A percentile compares a stretch with the other conserved stretches of the same genome.
Evolutionary conservation across 2,888 invertebrate species (phyloP).

Genomic region (Nomada fucata): DNA sequence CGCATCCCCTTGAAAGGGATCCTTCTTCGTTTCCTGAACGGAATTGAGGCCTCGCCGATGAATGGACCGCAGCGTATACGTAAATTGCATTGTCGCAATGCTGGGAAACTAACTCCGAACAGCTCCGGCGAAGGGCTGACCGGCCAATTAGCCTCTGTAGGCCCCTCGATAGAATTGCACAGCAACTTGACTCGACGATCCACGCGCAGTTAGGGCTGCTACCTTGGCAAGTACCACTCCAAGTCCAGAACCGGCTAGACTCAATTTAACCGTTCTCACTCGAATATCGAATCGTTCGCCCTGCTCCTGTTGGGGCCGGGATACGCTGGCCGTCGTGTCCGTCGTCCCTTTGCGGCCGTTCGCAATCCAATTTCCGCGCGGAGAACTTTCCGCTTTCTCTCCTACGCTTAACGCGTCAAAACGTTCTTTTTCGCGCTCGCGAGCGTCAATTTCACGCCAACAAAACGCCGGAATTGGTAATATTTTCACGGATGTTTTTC

Average conservation of each 20-base stretch:
- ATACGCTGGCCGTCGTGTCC: constrained; percentile 7
- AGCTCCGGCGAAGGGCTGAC: constrained; percentile 70
- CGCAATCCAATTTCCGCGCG: constrained; percentile 52
- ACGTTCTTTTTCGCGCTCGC: not conserved
- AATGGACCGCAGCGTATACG: constrained; percentile 68
- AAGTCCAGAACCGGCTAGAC: constrained; percentile 60
- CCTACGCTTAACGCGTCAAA: constrained; percentile 16
- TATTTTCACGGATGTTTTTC: not conserved
- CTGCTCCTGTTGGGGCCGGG: not conserved
- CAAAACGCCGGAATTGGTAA: not conserved
- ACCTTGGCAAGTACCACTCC: constrained; percentile 61
- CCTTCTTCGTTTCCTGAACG: constrained; percentile 67
- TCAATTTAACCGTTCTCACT: constrained; percentile 66
- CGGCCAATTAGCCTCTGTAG: constrained; percentile 79
- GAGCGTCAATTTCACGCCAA: not conserved
- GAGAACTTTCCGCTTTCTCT: constrained; percentile 35
- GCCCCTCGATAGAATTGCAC: constrained; percentile 74
- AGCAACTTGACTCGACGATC: constrained; percentile 68
- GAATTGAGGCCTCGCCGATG: constrained; percentile 70
- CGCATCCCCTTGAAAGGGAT: constrained; percentile 63
- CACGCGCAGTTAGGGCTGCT: constrained; percentile 51
- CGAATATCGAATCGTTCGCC: constrained; percentile 60
- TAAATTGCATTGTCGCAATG: constrained; percentile 76
- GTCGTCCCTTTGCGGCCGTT: constrained; percentile 55
- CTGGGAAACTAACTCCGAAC: constrained; percentile 57